These are phyloP conservation scores for Dasyprocta punctata DNA, from an alignment of 2,113 vertebrate genomes.

Conservation along the genomic window DNA sequence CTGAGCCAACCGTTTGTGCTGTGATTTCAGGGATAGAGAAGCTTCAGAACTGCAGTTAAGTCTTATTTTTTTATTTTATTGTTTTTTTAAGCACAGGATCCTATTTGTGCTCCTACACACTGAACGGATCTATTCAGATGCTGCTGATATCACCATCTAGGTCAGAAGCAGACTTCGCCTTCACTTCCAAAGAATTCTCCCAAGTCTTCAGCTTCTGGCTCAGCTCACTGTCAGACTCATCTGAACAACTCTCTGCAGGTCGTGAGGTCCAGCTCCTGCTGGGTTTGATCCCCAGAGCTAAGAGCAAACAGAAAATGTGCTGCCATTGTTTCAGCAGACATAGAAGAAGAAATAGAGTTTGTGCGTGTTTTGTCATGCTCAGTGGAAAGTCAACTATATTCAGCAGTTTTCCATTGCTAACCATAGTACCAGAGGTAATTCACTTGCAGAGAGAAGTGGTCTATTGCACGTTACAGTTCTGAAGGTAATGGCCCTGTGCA, in stretches of 20 bases:
- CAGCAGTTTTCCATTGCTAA: neutral
- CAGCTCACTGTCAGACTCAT: conserved; percentile 99
- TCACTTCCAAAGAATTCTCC: conserved; percentile 99
- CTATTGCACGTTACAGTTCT: neutral
- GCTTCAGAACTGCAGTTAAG: conserved; percentile 99
- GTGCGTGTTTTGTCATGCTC: neutral
- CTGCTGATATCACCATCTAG: conserved; percentile 99
- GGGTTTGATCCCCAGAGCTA: neutral
- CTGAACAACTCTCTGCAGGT: conserved; percentile 99
- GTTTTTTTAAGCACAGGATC: conserved; percentile 98
- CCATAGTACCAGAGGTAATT: no score
- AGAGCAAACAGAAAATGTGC: neutral
- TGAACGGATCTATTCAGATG: conserved; percentile 99
- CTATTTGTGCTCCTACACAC: conserved; percentile 99
- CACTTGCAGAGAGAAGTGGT: neutral
- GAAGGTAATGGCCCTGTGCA: no score
- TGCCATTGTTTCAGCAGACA: neutral
- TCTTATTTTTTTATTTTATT: conserved; percentile 90
- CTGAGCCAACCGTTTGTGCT: conserved; percentile 99
- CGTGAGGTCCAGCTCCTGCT: conserved; percentile 86
- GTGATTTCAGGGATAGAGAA: conserved; percentile 99
- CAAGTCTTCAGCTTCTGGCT: conserved; percentile 99
- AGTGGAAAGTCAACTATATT: neutral
- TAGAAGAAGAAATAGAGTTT: neutral
- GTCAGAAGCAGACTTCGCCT: conserved; percentile 98